Conservation (phyloP, 2,113 vertebrate genomes). For the Echinops telfairi region DNA sequence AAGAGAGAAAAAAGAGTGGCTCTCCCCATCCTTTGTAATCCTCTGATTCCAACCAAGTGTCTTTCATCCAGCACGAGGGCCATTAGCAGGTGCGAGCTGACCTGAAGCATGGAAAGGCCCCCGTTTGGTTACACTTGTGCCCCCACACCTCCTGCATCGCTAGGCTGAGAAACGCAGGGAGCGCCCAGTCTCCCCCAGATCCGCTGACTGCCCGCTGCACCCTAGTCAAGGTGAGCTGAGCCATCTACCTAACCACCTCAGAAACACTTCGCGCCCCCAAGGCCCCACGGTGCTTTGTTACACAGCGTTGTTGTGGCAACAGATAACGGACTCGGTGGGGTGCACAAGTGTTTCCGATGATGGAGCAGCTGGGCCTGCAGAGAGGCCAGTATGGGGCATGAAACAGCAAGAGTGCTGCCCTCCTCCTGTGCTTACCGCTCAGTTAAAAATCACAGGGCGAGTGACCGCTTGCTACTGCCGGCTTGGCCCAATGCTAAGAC, state of each 20-base stretch:
- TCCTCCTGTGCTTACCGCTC: background rate
- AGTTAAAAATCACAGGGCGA: conserved; percentile 3
- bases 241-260: background rate
- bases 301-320: background rate
- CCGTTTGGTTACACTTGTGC: background rate
- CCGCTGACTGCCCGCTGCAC: background rate
- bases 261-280: background rate
- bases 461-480: background rate
- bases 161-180: background rate
- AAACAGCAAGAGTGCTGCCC: background rate
- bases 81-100: background rate
- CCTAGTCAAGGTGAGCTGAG: background rate
- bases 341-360: background rate
- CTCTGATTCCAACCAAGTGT: background rate
- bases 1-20: background rate
- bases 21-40: background rate
- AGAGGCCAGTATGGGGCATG: background rate
- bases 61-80: background rate
- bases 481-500: background rate
- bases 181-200: background rate
- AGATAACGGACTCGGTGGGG: background rate
- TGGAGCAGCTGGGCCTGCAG: background rate
- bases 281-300: background rate
- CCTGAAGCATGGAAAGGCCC: background rate
- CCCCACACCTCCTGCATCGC: background rate